phyloP scores from a whole-genome alignment of 1,140 invertebrate species.

The Dryas iulia region DNA sequence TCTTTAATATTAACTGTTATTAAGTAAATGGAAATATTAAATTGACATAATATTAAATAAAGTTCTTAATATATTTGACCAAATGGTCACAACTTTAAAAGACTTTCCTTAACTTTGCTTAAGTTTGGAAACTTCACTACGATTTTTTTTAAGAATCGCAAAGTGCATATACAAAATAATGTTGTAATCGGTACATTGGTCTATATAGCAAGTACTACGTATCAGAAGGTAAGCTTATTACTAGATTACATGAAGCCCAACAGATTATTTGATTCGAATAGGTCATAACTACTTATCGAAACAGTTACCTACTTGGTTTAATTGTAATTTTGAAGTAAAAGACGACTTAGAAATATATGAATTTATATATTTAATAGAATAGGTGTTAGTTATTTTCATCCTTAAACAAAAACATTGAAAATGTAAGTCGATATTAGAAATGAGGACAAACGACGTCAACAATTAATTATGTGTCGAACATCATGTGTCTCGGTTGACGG shows the following conservation, averaged over 20 bases:
- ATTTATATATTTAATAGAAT: neutral
- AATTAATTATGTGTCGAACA: constrained; percentile 33
- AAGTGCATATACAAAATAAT: neutral
- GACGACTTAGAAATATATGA: too few species aligned
- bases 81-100: too few species aligned
- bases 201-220: neutral
- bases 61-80: too few species aligned
- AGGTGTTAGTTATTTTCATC: neutral
- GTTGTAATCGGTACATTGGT: constrained; percentile 1
- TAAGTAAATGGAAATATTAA: too few species aligned
- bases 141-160: neutral
- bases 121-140: too few species aligned
- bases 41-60: too few species aligned
- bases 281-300: neutral
- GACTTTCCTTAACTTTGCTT: too few species aligned
- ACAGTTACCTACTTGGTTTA: neutral
- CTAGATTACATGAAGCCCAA: constrained; percentile 16
- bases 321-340: too few species aligned
- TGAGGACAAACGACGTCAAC: constrained; percentile 22
- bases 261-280: neutral
- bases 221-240: constrained; percentile 18
- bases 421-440: constrained; percentile 11
- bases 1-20: neutral
- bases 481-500: constrained; percentile 21
- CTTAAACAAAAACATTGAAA: neutral